Evolutionary conservation across 53 echinoderm and acorn worm genomes (phyloP).

Genomic region (Crossaster papposus): DNA sequence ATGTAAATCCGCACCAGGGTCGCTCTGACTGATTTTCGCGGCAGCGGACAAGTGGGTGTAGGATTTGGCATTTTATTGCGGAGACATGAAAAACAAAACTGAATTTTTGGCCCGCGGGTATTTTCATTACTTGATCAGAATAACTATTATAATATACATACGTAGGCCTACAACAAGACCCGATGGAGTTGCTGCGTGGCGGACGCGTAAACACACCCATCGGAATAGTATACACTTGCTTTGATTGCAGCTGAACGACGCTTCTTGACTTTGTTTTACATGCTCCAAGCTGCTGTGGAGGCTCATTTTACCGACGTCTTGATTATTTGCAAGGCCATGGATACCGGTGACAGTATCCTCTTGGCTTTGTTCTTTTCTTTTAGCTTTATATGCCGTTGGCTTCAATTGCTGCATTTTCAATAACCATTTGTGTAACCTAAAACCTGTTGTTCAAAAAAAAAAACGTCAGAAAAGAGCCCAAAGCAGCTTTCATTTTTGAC

Average conservation of each 20-base stretch:
- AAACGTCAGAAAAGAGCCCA: not conserved
- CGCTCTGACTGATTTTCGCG: constrained; percentile 21
- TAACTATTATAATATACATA: too few relatives aligned
- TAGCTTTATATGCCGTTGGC: not conserved
- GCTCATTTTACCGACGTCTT: not conserved
- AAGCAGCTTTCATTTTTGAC: not conserved
- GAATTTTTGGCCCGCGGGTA: not conserved
- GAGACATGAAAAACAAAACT: constrained; percentile 25
- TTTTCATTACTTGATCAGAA: not conserved
- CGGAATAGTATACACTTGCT: not conserved
- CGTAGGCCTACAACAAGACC: too few relatives aligned
- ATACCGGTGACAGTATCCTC: not conserved
- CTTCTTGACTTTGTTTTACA: constrained; percentile 6
- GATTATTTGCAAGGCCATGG: constrained; percentile 4
- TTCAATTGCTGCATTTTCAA: constrained; percentile 11
- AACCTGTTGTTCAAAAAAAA: not conserved
- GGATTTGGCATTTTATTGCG: constrained; percentile 42
- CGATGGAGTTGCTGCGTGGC: not conserved
- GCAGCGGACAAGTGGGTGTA: not conserved
- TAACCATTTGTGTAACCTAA: constrained; percentile 16
- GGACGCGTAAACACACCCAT: constrained; percentile 19
- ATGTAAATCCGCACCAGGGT: constrained; percentile 40
- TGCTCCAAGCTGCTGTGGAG: not conserved
- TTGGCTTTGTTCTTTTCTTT: not conserved
- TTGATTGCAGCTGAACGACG: not conserved